phyloP scores from a whole-genome alignment of 2,113 vertebrate genomes.

The Crotalus helleri region DNA sequence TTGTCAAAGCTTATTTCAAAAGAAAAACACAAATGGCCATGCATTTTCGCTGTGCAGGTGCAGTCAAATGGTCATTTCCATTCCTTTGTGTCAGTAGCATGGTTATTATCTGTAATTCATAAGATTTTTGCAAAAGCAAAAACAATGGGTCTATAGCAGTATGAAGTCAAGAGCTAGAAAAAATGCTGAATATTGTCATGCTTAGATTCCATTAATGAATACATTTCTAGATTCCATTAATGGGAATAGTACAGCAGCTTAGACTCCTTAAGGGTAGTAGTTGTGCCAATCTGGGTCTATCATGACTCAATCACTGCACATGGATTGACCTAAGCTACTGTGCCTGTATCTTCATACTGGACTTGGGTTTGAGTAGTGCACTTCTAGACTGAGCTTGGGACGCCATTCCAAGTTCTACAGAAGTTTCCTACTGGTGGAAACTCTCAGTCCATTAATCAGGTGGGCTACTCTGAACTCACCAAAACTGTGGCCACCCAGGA shows the following conservation, averaged over 20 bases:
- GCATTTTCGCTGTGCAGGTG: background rate
- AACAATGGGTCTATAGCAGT: background rate
- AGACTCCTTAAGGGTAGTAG: background rate
- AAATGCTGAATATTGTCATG: background rate
- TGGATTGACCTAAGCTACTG: background rate
- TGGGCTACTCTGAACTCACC: background rate
- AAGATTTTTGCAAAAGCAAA: background rate
- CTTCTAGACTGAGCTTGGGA: background rate
- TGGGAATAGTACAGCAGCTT: background rate
- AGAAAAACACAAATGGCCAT: background rate
- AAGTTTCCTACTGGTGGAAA: background rate
- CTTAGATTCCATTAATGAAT: too few species aligned
- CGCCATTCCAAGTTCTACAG: background rate
- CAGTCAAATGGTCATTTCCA: background rate
- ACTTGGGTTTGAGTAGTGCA: background rate
- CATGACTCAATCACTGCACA: background rate
- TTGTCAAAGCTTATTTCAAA: background rate
- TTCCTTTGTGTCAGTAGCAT: background rate
- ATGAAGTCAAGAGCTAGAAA: background rate
- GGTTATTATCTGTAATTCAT: background rate
- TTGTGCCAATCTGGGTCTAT: background rate
- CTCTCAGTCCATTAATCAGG: background rate
- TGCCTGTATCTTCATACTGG: background rate
- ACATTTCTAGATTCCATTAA: background rate
- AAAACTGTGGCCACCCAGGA: background rate